Evolutionary conservation across 2,113 vertebrate genomes (phyloP), one percentile per base, ranked within the genome.

Genomic region (Isichthys henryi): DNA sequence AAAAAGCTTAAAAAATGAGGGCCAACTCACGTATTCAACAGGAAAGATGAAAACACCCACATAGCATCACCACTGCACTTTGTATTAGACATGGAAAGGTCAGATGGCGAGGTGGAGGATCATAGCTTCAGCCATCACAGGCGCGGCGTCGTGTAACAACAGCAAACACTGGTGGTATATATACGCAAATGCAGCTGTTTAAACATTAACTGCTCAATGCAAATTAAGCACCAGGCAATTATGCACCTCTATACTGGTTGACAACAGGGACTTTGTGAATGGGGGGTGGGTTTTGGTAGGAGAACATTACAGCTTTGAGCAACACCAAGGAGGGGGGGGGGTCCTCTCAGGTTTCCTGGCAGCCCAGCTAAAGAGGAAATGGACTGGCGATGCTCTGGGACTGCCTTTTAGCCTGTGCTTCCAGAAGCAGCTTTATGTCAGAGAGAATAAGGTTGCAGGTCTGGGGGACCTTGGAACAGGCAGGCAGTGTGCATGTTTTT

Each of bases 181-280:
- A 70, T 5, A 74, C 88, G 88, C 88, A 80, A 58, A 87, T 66
- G n/a, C 88, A 66, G 88, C 50, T 74, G 82, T 91, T 92, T 82
- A 92, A 82, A 66, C 56, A 19, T 88, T 86, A 39, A 53, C 58
- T 35, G 66, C 49, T 85, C 39, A 46, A 56, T 31, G 77, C 58
- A 87, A 88, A 74, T 83, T 53, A 89, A 91, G 87, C 90, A 89
- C 48, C 80, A 43, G 87, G 53, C 58, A 86, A 85, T 91, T 88
- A 88, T 74, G 52, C 39, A 58, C 58, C 46, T 48, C 45, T 88
- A 88, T 86, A 45, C 90, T 89, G 35, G 27, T 46, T 3, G 9
- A 62, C 56, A 58, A 43, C 84, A 49, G 89, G 53, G 85, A 50
- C 53, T 11, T 85, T 35, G 88, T 39, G 46, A 15, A 77, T 35